Percentiles rank a stretch among this genome's conserved stretches.
phyloP scores from a whole-genome alignment of 2,888 invertebrate genomes.

The Polydrusus tereticollis region DNA sequence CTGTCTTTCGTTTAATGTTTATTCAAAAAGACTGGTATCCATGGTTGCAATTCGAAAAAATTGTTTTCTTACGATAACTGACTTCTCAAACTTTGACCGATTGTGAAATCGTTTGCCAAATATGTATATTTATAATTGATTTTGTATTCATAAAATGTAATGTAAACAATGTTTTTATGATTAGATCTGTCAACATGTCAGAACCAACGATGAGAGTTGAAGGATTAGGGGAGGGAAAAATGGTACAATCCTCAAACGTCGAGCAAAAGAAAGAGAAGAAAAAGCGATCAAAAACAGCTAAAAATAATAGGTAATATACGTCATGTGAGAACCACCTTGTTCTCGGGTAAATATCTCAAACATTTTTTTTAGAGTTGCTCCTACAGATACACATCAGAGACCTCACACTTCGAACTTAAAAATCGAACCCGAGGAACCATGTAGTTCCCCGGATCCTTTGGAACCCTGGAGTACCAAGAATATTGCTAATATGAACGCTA shows the following conservation, averaged over 20 bases:
- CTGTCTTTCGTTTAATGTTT: no score
- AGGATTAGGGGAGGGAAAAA: constrained; percentile 60
- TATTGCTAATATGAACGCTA: constrained; percentile 79
- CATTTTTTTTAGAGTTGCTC: constrained; percentile 32
- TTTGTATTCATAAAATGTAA: no score
- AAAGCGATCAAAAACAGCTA: constrained; percentile 63
- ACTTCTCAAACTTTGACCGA: no score
- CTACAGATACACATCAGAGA: constrained; percentile 58
- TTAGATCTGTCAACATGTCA: constrained; percentile 51
- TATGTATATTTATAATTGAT: no score
- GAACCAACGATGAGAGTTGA: constrained; percentile 56
- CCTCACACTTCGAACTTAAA: constrained; percentile 64
- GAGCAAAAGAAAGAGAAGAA: constrained; percentile 54
- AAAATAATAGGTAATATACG: constrained; percentile 61
- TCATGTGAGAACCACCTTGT: no score
- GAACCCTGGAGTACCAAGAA: constrained; percentile 82
- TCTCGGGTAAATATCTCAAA: no score
- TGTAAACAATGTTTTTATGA: constrained; percentile 23
- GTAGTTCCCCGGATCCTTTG: constrained; percentile 73
- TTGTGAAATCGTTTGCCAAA: no score
- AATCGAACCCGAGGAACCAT: constrained; percentile 57
- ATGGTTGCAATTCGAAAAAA: no score
- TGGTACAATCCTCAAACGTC: constrained; percentile 58
- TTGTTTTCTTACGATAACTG: no score
- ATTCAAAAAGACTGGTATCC: no score